Conservation (phyloP, 2,797 vertebrate genomes). For the Halcyon smyrnensis region DNA sequence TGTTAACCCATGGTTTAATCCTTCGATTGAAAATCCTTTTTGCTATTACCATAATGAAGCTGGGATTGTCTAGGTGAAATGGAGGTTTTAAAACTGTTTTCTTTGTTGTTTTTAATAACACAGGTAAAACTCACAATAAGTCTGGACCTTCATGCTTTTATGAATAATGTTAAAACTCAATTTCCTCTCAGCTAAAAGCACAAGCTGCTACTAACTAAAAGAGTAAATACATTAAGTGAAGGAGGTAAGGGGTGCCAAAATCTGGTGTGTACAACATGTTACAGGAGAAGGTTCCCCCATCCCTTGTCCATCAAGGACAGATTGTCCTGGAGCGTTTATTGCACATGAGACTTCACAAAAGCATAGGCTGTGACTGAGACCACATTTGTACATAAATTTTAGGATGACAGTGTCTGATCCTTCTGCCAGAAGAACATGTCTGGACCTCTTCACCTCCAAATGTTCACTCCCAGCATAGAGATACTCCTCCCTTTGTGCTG, state of each 20-base stretch:
- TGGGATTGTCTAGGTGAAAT: background rate
- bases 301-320: background rate
- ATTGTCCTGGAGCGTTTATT: background rate
- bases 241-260: background rate
- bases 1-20: background rate
- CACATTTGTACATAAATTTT: background rate
- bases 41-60: background rate
- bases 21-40: slow-evolving; percentile 21
- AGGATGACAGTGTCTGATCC: background rate
- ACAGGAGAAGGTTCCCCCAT: background rate
- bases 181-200: background rate
- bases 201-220: background rate
- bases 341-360: accelerated
- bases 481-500: background rate
- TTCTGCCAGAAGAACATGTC: background rate
- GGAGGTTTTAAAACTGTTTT: background rate
- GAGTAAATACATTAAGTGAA: background rate
- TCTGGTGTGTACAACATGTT: background rate
- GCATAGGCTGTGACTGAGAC: background rate
- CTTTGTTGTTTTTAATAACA: slow-evolving; percentile 15
- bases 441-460: background rate
- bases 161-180: background rate
- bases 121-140: background rate
- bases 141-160: background rate
- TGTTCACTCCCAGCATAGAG: background rate